Percentiles rank a stretch among this genome's conserved stretches.
These are phyloP conservation scores for Phenacoccus solenopsis DNA, from an alignment of 1,140 invertebrate species.

Conservation along the genomic window DNA sequence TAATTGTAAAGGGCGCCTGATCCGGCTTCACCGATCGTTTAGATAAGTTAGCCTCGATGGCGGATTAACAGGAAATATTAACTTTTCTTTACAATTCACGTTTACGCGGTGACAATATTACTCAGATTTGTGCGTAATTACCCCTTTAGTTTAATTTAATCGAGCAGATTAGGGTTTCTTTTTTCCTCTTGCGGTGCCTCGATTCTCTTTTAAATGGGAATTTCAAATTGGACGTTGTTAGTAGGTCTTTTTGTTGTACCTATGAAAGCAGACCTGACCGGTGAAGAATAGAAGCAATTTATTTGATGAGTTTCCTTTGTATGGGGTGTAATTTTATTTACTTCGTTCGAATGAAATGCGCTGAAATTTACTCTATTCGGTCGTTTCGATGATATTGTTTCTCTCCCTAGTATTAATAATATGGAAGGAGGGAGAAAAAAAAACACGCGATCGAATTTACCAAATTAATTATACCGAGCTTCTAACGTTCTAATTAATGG, in stretches of 20 bases:
- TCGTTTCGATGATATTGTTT: too few relatives aligned
- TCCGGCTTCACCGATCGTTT: background rate
- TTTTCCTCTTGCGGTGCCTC: too few relatives aligned
- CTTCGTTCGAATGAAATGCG: background rate
- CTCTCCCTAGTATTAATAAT: too few relatives aligned
- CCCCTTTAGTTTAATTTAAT: background rate
- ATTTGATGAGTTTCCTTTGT: slow-evolving; percentile 2
- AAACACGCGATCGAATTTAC: too few relatives aligned
- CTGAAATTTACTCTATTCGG: slow-evolving; percentile 2
- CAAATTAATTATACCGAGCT: too few relatives aligned
- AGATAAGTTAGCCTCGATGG: background rate
- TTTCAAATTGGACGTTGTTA: too few relatives aligned
- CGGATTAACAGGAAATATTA: background rate
- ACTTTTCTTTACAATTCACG: background rate
- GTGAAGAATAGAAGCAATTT: background rate
- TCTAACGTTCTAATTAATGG: too few relatives aligned
- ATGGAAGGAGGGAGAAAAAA: too few relatives aligned
- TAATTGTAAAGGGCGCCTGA: background rate
- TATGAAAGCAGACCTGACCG: background rate
- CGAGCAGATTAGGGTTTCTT: background rate
- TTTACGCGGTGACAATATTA: background rate
- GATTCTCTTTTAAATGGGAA: too few relatives aligned
- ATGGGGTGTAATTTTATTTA: background rate
- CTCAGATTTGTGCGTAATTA: background rate
- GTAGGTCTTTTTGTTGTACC: background rate